Conservation (phyloP, 2,113 vertebrate genomes). For the Rhombomys opimus region DNA sequence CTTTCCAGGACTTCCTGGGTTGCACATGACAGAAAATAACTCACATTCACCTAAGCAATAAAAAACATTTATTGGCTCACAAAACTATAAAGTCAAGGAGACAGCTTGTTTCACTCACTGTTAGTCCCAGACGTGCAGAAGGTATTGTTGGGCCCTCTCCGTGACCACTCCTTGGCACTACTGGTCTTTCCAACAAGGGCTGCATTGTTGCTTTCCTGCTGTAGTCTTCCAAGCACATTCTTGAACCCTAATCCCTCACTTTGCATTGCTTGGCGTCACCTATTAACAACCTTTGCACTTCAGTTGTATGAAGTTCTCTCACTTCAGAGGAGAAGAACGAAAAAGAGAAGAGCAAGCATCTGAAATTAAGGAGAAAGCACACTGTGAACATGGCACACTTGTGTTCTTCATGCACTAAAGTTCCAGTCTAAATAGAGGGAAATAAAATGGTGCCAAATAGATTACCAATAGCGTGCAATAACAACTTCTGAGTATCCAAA, state of each 20-base stretch:
- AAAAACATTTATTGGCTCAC: not conserved
- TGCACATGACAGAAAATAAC: slow-evolving; percentile 30
- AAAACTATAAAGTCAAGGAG: not conserved
- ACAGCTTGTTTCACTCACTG: not conserved
- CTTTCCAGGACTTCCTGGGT: not conserved
- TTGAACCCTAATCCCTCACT: not conserved
- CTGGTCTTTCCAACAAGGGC: not conserved
- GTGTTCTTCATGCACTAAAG: not conserved
- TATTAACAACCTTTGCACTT: not conserved
- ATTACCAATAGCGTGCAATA: not conserved
- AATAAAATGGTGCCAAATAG: not conserved
- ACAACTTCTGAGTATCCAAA: slow-evolving; percentile 26
- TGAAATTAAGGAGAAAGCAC: not conserved
- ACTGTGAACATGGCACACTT: not conserved
- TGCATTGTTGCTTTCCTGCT: not conserved
- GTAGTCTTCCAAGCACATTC: too few relatives aligned
- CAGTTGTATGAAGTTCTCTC: not conserved
- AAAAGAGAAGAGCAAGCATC: not conserved
- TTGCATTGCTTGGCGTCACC: not conserved
- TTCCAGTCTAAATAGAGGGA: not conserved
- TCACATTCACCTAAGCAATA: not conserved
- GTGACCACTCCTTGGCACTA: not conserved
- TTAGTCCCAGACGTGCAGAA: not conserved
- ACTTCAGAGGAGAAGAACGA: not conserved
- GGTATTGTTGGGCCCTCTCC: not conserved